A percentile compares a stretch with the other conserved stretches of the same genome.
phyloP scores from a whole-genome alignment of 2,888 invertebrate genomes.

The Exephanes ischioxanthus region DNA sequence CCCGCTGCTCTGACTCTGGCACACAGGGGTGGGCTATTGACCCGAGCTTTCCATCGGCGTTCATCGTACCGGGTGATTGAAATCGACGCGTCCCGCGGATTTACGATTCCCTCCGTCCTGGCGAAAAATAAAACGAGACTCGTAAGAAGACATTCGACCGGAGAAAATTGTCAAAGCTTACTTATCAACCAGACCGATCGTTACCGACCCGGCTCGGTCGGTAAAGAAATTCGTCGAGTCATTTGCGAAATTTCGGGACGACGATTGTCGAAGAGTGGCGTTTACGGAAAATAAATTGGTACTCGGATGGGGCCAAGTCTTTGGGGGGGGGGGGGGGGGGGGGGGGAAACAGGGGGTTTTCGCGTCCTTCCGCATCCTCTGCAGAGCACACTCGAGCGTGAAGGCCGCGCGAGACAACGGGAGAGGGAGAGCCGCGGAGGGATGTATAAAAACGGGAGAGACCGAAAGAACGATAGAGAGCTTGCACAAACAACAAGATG shows the following conservation, averaged over 20 bases:
- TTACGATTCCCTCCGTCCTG: slow-evolving; percentile 70
- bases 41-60: slow-evolving; percentile 76
- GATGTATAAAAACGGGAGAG: slow-evolving; percentile 73
- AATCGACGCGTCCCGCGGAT: slow-evolving; percentile 76
- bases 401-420: slow-evolving; percentile 72
- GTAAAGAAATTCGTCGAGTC: background rate
- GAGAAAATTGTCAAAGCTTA: background rate
- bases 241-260: background rate
- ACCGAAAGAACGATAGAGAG: slow-evolving; percentile 71
- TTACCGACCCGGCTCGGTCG: background rate
- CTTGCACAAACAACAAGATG: slow-evolving; percentile 84
- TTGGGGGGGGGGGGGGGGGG: background rate
- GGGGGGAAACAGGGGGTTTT: slow-evolving; percentile 35
- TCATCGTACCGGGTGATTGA: slow-evolving; percentile 78
- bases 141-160: slow-evolving; percentile 31
- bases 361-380: slow-evolving; percentile 63
- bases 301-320: background rate
- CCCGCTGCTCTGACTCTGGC: slow-evolving; percentile 29
- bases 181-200: background rate
- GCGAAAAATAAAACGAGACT: slow-evolving; percentile 43
- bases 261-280: background rate
- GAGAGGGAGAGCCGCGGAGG: slow-evolving; percentile 70
- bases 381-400: slow-evolving; percentile 71
- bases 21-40: slow-evolving; percentile 72
- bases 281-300: slow-evolving; percentile 13